Conservation (phyloP, 2,113 vertebrate genomes). For the Neodon shergylaensis region DNA sequence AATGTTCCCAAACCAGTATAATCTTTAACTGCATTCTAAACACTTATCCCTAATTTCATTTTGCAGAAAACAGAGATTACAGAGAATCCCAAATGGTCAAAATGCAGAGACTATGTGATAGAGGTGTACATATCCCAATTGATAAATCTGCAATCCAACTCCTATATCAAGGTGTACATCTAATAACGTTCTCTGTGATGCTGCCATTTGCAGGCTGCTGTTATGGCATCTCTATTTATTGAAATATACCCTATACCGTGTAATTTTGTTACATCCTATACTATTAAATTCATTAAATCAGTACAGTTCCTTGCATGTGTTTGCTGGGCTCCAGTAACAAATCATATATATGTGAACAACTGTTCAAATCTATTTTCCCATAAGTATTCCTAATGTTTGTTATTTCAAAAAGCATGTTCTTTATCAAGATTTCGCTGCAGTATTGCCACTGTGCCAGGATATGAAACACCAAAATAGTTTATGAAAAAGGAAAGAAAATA, state of each 20-base stretch:
- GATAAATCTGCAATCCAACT: neutral
- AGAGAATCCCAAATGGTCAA: too few species aligned
- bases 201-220: neutral
- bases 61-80: neutral
- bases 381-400: neutral
- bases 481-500: neutral
- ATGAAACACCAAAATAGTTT: conserved; percentile 19
- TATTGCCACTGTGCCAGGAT: neutral
- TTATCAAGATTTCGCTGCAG: neutral
- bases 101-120: neutral
- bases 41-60: neutral
- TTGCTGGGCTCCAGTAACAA: neutral
- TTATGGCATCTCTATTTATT: neutral
- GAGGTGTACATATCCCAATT: neutral
- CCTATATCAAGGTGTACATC: neutral
- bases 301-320: neutral
- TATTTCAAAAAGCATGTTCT: conserved; percentile 10
- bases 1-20: neutral
- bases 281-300: conserved; percentile 2
- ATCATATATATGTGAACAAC: neutral
- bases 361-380: neutral
- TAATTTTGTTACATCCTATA: neutral
- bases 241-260: neutral
- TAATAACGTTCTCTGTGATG: neutral
- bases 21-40: neutral